Evolutionary conservation across 2,113 vertebrate genomes (phyloP).

Genomic region (Hemicordylus capensis): DNA sequence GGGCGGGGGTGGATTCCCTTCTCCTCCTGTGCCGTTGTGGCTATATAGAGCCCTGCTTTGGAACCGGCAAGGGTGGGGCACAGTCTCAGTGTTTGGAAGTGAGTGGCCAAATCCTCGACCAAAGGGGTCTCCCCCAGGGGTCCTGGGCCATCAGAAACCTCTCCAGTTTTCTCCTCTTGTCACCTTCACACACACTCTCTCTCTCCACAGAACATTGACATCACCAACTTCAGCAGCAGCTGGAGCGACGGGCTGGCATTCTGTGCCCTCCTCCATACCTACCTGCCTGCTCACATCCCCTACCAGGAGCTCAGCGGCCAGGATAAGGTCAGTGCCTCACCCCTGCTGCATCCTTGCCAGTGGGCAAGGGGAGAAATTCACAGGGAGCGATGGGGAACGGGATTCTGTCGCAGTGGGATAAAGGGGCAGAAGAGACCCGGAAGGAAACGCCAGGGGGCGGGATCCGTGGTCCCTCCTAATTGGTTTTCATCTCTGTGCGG

Average conservation of each 20-base stretch:
- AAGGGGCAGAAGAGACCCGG: no score
- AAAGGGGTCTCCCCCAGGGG: no score
- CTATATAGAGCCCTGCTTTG: no score
- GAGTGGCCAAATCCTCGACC: no score
- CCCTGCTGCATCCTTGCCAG: not conserved
- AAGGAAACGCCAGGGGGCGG: no score
- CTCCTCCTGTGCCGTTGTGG: no score
- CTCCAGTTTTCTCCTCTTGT: not conserved
- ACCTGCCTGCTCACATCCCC: slow-evolving; percentile 91
- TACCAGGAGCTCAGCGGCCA: slow-evolving; percentile 91
- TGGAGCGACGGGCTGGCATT: slow-evolving; percentile 93
- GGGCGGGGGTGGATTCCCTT: no score
- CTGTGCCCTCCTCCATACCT: slow-evolving; percentile 90
- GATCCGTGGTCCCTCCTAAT: no score
- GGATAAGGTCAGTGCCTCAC: slow-evolving; percentile 80
- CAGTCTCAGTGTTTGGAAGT: no score
- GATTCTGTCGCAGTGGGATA: no score
- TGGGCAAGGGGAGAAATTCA: not conserved
- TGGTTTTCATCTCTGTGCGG: no score
- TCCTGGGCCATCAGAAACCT: not conserved
- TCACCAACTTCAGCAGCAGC: slow-evolving; percentile 96
- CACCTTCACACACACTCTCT: not conserved
- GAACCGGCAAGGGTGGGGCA: not conserved
- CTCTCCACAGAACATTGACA: slow-evolving; percentile 86
- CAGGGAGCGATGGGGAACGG: no score